phyloP scores from a whole-genome alignment of 2,888 invertebrate species.

The Linnaemya vulpina region DNA sequence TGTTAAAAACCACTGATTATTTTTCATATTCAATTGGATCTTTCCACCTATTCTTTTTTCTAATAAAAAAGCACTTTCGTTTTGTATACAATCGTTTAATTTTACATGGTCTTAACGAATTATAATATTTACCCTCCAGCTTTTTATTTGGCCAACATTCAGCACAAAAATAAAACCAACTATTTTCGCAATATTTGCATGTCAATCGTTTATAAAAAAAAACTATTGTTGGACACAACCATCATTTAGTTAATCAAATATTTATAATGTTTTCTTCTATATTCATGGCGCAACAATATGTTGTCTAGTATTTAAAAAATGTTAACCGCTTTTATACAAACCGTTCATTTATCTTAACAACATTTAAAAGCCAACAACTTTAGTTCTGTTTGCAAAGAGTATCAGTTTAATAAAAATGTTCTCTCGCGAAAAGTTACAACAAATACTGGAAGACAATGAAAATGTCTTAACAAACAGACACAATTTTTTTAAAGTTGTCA shows the following conservation, averaged over 20 bases:
- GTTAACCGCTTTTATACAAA: background rate
- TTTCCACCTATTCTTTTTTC: too few relatives aligned
- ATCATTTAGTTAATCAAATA: slow-evolving; percentile 65
- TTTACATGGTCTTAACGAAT: slow-evolving; percentile 15
- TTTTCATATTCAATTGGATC: too few relatives aligned
- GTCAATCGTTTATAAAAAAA: slow-evolving; percentile 37
- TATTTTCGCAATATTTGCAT: slow-evolving; percentile 52
- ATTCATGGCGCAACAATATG: background rate
- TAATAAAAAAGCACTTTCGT: background rate
- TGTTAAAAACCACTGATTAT: too few relatives aligned
- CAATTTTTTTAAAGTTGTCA: slow-evolving; percentile 29
- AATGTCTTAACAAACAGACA: slow-evolving; percentile 29
- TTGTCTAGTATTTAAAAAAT: slow-evolving; percentile 10
- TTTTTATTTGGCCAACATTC: slow-evolving; percentile 1
- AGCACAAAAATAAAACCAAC: background rate
- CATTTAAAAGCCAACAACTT: background rate
- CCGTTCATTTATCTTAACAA: slow-evolving; percentile 23
- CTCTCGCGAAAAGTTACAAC: slow-evolving; percentile 72
- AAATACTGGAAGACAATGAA: slow-evolving; percentile 70
- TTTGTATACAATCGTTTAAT: too few relatives aligned
- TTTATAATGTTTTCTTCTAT: slow-evolving; percentile 55
- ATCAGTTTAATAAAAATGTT: slow-evolving; percentile 65
- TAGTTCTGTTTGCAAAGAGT: background rate
- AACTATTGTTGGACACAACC: background rate
- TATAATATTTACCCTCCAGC: background rate